phyloP scores from a whole-genome alignment of 2,888 invertebrate genomes.

The Iphiclides podalirius region DNA sequence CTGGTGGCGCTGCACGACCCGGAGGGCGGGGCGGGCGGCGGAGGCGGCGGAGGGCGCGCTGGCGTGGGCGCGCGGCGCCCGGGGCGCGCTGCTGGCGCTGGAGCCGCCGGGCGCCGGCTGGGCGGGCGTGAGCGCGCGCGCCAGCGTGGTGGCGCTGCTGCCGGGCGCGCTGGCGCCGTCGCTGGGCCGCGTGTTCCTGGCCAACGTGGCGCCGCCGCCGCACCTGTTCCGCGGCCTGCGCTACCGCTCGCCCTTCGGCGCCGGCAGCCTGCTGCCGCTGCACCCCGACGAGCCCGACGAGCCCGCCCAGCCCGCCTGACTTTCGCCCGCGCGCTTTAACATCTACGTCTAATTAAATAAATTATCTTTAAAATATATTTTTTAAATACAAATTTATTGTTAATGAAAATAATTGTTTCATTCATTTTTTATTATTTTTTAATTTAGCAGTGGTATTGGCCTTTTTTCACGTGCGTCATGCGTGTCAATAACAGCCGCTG shows the following conservation, averaged over 20 bases:
- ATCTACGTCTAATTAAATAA: too few species aligned
- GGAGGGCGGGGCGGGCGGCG: constrained; percentile 34
- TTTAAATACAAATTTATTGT: too few species aligned
- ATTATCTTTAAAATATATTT: too few species aligned
- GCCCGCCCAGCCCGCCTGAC: background rate
- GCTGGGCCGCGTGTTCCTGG: constrained; percentile 85
- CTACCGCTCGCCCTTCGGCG: constrained; percentile 89
- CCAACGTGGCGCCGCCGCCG: constrained; percentile 90
- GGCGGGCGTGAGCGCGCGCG: constrained; percentile 35
- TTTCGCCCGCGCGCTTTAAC: too few species aligned
- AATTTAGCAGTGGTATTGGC: too few species aligned
- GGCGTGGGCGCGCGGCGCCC: constrained; percentile 82
- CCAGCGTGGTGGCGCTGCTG: constrained; percentile 42
- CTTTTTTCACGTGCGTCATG: too few species aligned
- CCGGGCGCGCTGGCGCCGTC: constrained; percentile 38
- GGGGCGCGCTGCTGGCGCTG: constrained; percentile 38
- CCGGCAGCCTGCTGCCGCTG: constrained; percentile 60
- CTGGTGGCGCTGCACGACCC: constrained; percentile 53
- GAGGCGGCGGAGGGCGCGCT: constrained; percentile 72
- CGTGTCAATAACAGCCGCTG: too few species aligned
- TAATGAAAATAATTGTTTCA: too few species aligned
- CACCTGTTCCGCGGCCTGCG: constrained; percentile 85
- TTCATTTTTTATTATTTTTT: too few species aligned
- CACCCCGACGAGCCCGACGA: constrained; percentile 41
- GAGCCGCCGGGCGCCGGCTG: constrained; percentile 75